phyloP scores from a whole-genome alignment of 2,797 vertebrate genomes.

The Delichon dasypus region DNA sequence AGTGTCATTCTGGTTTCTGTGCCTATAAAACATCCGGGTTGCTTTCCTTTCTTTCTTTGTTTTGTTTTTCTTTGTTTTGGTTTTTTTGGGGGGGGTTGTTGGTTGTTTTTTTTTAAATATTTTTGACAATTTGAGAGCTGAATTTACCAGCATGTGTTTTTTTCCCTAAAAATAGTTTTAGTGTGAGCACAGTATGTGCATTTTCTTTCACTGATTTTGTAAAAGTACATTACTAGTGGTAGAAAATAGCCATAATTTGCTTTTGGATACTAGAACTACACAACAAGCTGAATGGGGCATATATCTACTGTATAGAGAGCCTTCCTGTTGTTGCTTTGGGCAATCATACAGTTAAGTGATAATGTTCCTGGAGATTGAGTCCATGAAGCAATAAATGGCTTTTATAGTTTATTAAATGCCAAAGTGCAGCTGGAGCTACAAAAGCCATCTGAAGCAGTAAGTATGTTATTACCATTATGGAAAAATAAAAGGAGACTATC shows the following conservation, averaged over 20 bases:
- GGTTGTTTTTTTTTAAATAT: background rate
- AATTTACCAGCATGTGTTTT: constrained; percentile 24
- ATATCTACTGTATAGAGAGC: background rate
- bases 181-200: background rate
- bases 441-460: constrained; percentile 43
- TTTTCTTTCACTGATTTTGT: constrained; percentile 47
- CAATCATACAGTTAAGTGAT: constrained; percentile 56
- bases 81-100: too few species aligned
- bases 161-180: constrained; percentile 35
- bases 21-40: background rate
- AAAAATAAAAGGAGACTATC: constrained; percentile 24
- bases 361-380: constrained; percentile 39
- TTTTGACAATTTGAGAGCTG: background rate
- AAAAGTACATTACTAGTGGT: background rate
- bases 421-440: constrained; percentile 58
- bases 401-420: constrained; percentile 37
- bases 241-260: constrained; percentile 46
- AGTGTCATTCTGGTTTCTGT: background rate
- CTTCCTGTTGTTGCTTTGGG: constrained; percentile 51
- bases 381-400: constrained; percentile 42
- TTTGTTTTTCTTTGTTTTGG: too few species aligned
- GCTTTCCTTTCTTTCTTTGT: background rate
- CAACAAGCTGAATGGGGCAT: constrained; percentile 3
- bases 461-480: constrained; percentile 28
- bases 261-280: background rate